Conservation (phyloP, 2,888 invertebrate species). For the Lasiommata megera region DNA sequence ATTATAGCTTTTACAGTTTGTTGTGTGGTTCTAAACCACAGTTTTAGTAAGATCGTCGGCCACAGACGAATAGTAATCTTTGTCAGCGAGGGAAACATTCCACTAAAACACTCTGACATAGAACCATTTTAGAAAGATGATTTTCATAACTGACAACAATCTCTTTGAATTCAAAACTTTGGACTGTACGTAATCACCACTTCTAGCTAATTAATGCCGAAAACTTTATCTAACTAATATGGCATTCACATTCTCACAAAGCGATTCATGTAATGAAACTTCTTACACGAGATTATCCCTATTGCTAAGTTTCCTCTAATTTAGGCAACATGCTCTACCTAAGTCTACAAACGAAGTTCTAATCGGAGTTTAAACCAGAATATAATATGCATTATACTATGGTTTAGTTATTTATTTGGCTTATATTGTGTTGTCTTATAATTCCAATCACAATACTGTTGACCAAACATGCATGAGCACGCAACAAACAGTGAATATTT, state of each 20-base stretch:
- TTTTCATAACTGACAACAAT: background rate
- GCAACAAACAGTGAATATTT: too few species aligned
- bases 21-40: too few species aligned
- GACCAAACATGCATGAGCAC: too few species aligned
- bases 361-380: background rate
- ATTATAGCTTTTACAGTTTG: too few species aligned
- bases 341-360: slow-evolving; percentile 11
- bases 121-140: background rate
- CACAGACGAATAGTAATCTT: too few species aligned
- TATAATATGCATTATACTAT: background rate
- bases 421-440: too few species aligned
- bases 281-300: slow-evolving; percentile 28
- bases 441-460: too few species aligned
- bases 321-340: slow-evolving; percentile 21
- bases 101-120: background rate
- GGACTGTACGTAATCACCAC: background rate
- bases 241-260: slow-evolving; percentile 20
- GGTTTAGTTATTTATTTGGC: background rate
- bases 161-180: background rate
- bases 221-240: slow-evolving; percentile 24
- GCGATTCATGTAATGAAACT: slow-evolving; percentile 26
- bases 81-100: background rate
- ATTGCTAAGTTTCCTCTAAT: slow-evolving; percentile 24
- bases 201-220: slow-evolving; percentile 18
- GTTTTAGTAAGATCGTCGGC: too few species aligned